Evolutionary conservation across 2,888 invertebrate genomes (phyloP), one percentile per base, ranked within the genome.

Genomic region (Branchellion lobata): DNA sequence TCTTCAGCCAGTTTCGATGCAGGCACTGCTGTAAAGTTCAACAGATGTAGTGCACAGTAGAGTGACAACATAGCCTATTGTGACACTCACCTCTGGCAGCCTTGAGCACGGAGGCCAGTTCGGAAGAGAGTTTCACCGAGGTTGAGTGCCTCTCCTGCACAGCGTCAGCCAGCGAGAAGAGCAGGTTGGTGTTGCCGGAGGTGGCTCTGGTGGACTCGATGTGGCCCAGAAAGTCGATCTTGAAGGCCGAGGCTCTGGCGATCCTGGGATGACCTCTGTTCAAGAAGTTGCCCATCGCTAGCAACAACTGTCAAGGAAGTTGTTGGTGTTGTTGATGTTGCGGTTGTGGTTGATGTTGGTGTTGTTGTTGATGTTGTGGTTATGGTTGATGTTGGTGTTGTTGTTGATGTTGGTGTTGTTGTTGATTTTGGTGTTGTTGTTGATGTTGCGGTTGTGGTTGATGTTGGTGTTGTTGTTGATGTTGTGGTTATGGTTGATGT

Each of bases 231-330:
- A 86, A 87, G 69, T 84, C 82, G 71, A 87, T 85, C 79, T 84
- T 84, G 82, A 87, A 87, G 14, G 86, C 87, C 29, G 85, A 84
- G 2, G 87, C 87, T 69, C 85, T 84, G 3, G 86, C 87, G 3
- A 86, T 84, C 68, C 87, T 81, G 24, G 83, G 81, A 80, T 86
- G 85, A 3, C 87, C 87, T 79, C 86, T 85, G 83, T 87, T 87
- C 85, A 87, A 84, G 82, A 85, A 85, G 82, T 87, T 87, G 34
- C 87, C 87, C 86, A 87, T 87, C 8, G 86, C 87, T 36, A 87
- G 82, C 73, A 87, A 86, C 81, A 87, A 77, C 87, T 87, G 82
- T 68, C 34, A 8, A n/a, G n/a, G n/a, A n/a, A n/a, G n/a, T n/a
- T n/a, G n/a, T n/a, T n/a, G n/a, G n/a, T n/a, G n/a, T n/a, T n/a